These are phyloP conservation scores for Zaprionus gabonicus DNA, from an alignment of 1,140 invertebrate genomes.

Conservation along the genomic window DNA sequence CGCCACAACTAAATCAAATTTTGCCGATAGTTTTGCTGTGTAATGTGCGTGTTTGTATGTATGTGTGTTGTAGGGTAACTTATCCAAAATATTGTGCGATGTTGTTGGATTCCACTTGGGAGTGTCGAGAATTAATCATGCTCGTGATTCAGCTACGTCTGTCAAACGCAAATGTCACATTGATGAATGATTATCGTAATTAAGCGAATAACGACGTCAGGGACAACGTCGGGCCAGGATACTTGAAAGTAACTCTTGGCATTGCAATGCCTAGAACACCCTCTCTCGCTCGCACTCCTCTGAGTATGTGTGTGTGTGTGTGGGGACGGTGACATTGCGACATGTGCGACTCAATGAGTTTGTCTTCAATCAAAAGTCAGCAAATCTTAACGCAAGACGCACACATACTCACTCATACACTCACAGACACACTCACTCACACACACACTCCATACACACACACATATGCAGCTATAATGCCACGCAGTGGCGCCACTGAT, in stretches of 20 bases:
- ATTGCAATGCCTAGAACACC: neutral
- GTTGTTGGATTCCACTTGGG: conserved; percentile 10
- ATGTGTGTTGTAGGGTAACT: neutral
- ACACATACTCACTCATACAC: neutral
- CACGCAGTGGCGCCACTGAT: conserved; percentile 8
- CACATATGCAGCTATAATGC: neutral
- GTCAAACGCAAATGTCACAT: conserved; percentile 81
- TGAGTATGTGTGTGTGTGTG: neutral
- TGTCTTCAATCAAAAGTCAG: conserved; percentile 61
- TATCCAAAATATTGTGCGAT: neutral
- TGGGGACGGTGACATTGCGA: conserved; percentile 61
- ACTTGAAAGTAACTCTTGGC: neutral
- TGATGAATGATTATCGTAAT: conserved; percentile 81
- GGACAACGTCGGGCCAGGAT: conserved; percentile 28
- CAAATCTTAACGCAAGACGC: conserved; percentile 12
- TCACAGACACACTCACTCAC: neutral
- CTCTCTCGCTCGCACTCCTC: neutral
- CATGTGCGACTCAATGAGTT: conserved; percentile 53
- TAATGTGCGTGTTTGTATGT: neutral
- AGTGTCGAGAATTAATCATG: conserved; percentile 62
- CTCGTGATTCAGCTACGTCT: conserved; percentile 71
- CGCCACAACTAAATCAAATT: conserved; percentile 7
- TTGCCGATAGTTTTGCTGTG: conserved; percentile 36
- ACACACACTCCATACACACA: neutral
- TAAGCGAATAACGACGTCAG: conserved; percentile 69